Percentiles rank a stretch among this genome's conserved stretches.
phyloP scores from a whole-genome alignment of 1,140 invertebrate genomes.

The Aricia agestis region DNA sequence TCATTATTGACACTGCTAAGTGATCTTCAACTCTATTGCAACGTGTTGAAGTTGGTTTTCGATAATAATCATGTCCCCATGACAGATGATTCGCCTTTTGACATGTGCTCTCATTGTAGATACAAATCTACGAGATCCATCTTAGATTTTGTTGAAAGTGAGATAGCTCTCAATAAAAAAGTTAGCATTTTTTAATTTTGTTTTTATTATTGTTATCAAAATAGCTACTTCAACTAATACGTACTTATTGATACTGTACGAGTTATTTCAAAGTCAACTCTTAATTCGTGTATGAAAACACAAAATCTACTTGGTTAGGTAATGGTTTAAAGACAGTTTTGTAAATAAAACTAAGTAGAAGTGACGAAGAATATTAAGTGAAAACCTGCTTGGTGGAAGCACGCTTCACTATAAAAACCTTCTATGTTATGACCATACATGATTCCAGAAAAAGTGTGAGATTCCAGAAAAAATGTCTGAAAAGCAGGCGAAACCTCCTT shows the following conservation, averaged over 20 bases:
- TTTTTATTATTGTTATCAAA: too few relatives aligned
- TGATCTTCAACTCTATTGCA: conserved; percentile 27
- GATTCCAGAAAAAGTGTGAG: background rate
- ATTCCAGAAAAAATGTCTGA: background rate
- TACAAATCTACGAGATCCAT: conserved; percentile 41
- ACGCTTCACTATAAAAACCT: background rate
- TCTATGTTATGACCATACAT: conserved; percentile 13
- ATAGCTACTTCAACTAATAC: too few relatives aligned
- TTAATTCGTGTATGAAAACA: too few relatives aligned
- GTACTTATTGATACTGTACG: too few relatives aligned
- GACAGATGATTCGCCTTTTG: conserved; percentile 53
- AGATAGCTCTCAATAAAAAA: conserved; percentile 27
- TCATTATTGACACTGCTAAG: conserved; percentile 31
- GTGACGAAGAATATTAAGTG: background rate
- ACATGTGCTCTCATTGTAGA: conserved; percentile 55
- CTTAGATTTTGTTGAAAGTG: conserved; percentile 36
- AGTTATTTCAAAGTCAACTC: too few relatives aligned
- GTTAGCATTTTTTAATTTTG: background rate
- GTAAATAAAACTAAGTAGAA: background rate
- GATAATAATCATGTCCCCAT: conserved; percentile 39
- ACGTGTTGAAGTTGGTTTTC: conserved; percentile 26
- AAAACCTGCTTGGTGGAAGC: background rate
- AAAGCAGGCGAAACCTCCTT: conserved; percentile 10
- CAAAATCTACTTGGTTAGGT: too few relatives aligned
- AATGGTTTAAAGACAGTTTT: too few relatives aligned